Base-by-base conservation (phyloP, 2,888 invertebrate species). In the Thalpophila matura region DNA sequence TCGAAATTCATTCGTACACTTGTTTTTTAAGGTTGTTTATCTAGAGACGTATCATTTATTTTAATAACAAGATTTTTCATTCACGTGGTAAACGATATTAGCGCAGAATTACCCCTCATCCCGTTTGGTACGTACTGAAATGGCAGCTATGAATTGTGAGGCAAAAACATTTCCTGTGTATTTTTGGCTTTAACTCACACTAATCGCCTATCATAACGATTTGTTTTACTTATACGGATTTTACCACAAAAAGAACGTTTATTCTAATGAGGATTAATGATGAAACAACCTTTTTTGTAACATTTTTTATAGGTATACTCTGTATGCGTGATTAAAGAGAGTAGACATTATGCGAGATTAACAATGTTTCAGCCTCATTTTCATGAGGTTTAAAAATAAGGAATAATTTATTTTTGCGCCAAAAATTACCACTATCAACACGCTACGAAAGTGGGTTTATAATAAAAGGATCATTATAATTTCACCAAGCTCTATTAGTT, bases 151-250 rank as follows among this genome's bases (percentile, higher is more conserved):
- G 61, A 61, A 76, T 61, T 54, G 37, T 46, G 42, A 33, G 51
- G 61, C 61, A 64, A 64, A 58, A 69, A 65, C 46, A 69, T 68
- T 64, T 42, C 20, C 45, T 50, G 54, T 46, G 50, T 46, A 47
- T 71, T 71, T 78, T 75, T 74, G 49, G 49, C 66, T 37, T 55
- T 49, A 47, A 45, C 69, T 43, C 49, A 49, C 45, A 67, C 62
- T 75, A 67, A 74, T 73, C 72, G 63, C 50, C 59, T 59, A 62
- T 69, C 58, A 65, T 57, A 69, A 56, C 59, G 57, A 69, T 79
- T 76, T 69, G 70, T 77, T 74, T 74, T 74, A 49, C 63, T 79
- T 71, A 69, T 50, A 60, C 60, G 50, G 50, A 65, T 46, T 58
- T 54, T 38, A 35, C 65, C 53, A 27, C 12, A 46, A 73, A 60